phyloP scores from a whole-genome alignment of 2,113 vertebrate genomes.

The Pungitius pungitius region DNA sequence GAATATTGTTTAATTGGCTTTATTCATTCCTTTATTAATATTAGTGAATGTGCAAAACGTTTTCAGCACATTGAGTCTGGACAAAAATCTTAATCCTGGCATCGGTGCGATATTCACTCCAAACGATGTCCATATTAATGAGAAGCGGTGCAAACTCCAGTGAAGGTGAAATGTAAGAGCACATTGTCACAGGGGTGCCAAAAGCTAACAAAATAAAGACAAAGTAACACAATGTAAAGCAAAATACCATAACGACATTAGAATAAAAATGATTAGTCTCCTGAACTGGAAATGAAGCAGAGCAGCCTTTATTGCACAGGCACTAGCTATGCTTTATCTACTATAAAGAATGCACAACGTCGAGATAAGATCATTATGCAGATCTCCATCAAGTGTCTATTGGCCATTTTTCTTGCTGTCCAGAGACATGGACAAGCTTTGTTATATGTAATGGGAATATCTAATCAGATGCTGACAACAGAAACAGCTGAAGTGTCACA shows the following conservation, averaged over 20 bases:
- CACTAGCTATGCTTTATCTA: neutral
- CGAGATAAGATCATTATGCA: neutral
- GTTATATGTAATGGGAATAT: neutral
- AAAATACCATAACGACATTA: neutral
- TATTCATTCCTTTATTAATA: neutral
- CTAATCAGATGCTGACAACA: neutral
- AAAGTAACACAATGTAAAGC: slow-evolving; percentile 6
- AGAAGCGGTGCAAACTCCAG: slow-evolving; percentile 14
- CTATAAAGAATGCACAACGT: slow-evolving; percentile 4
- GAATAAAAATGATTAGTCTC: neutral
- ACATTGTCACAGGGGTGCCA: slow-evolving; percentile 10
- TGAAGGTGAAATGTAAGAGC: slow-evolving; percentile 10
- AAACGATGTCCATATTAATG: slow-evolving; percentile 39
- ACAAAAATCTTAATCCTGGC: slow-evolving; percentile 17
- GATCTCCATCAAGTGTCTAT: neutral
- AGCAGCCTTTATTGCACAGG: neutral
- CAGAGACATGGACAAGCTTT: neutral
- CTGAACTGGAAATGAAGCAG: slow-evolving; percentile 5
- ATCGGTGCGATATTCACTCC: slow-evolving; percentile 7
- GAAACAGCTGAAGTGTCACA: neutral
- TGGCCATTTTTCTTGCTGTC: too few species aligned
- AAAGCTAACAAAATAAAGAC: slow-evolving; percentile 6
- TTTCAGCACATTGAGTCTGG: slow-evolving; percentile 28
- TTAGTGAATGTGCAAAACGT: slow-evolving; percentile 2
- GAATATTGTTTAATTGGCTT: neutral